Evolutionary conservation across 1,140 invertebrate species (phyloP).

Genomic region (Pseudomyrmex pallidus): DNA sequence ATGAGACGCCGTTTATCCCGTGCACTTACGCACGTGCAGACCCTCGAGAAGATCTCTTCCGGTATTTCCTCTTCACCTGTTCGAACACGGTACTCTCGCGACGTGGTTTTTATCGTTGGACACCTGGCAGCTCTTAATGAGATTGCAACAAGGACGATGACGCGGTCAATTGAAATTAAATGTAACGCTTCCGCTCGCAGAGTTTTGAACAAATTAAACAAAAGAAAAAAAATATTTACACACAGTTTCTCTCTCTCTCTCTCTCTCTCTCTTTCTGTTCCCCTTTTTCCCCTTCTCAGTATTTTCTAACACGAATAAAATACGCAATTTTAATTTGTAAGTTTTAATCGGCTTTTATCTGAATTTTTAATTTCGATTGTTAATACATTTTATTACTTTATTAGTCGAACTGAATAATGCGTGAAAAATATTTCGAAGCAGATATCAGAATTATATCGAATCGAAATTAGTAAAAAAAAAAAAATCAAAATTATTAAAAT

Average conservation of each 20-base stretch:
- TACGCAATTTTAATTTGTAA: no score
- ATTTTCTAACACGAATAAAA: no score
- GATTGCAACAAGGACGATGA: conserved; percentile 16
- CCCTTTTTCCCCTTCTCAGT: no score
- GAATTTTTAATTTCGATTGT: no score
- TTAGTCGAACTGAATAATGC: neutral
- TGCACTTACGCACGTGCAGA: conserved; percentile 67
- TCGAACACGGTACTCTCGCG: conserved; percentile 11
- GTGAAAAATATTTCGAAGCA: neutral
- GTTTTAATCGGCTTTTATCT: neutral
- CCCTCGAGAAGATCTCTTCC: conserved; percentile 65
- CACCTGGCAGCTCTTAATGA: conserved; percentile 10
- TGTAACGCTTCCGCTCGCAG: neutral
- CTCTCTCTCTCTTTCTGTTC: no score
- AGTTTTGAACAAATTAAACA: neutral
- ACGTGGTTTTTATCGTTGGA: neutral
- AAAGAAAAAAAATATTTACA: neutral
- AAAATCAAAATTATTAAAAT: neutral
- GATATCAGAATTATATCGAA: neutral
- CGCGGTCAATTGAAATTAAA: neutral
- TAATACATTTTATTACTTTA: neutral
- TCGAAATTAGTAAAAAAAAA: neutral
- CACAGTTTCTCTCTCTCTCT: no score
- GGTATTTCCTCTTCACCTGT: conserved; percentile 55
- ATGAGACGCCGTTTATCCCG: conserved; percentile 65